phyloP scores from a whole-genome alignment of 2,888 invertebrate genomes.

The Morpho deidamia region DNA sequence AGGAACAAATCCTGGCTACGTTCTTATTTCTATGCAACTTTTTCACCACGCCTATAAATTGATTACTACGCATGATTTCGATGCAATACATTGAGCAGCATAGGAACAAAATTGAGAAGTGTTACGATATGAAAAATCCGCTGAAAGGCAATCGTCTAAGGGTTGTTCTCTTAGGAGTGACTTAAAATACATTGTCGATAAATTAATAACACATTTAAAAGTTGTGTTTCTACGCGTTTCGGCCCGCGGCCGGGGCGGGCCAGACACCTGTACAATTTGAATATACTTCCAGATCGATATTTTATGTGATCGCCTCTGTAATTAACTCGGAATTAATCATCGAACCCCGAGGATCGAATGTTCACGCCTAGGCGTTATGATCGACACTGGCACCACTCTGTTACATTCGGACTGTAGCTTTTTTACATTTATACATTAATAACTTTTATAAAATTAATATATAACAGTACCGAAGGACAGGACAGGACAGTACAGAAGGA shows the following conservation, averaged over 20 bases:
- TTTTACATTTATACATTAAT: background rate
- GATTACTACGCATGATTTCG: too few species aligned
- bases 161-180: background rate
- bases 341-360: slow-evolving; percentile 39
- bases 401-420: slow-evolving; percentile 2
- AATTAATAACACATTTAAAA: slow-evolving; percentile 19
- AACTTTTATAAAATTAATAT: too few species aligned
- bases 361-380: slow-evolving; percentile 61
- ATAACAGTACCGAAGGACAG: too few species aligned
- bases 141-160: background rate
- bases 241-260: slow-evolving; percentile 55
- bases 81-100: too few species aligned
- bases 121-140: too few species aligned
- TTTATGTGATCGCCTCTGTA: slow-evolving; percentile 68
- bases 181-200: slow-evolving; percentile 18
- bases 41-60: too few species aligned
- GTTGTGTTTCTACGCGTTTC: slow-evolving; percentile 33
- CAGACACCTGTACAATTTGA: slow-evolving; percentile 66
- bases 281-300: slow-evolving; percentile 69
- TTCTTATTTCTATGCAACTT: too few species aligned
- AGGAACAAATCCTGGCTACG: too few species aligned
- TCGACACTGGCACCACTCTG: slow-evolving; percentile 41
- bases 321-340: slow-evolving; percentile 64
- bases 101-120: too few species aligned
- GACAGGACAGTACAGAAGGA: too few species aligned